These are phyloP conservation scores for Ameiurus melas DNA, from an alignment of 2,113 vertebrate genomes.

Conservation along the genomic window DNA sequence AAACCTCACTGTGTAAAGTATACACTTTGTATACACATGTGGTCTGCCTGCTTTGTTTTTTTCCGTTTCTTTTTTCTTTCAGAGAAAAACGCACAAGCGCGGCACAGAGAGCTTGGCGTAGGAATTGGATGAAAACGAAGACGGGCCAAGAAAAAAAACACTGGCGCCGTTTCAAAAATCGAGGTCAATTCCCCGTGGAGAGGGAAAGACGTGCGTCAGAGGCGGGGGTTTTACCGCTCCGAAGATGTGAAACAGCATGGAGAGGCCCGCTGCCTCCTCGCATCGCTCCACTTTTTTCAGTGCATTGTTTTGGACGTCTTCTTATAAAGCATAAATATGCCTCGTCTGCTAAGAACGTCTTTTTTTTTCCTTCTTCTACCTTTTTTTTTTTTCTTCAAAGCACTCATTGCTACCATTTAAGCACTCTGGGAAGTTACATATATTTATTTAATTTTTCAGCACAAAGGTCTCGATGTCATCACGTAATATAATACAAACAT, in stretches of 20 bases:
- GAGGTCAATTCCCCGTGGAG: constrained; percentile 47
- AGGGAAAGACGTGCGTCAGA: constrained; percentile 56
- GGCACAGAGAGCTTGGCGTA: constrained; percentile 43
- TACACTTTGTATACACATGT: constrained; percentile 15
- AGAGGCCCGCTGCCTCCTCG: constrained; percentile 26
- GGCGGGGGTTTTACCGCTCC: constrained; percentile 38
- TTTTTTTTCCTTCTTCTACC: too few relatives aligned
- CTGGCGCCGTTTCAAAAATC: constrained; percentile 54
- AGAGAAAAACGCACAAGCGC: not conserved
- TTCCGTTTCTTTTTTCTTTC: not conserved
- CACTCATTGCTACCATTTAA: not conserved
- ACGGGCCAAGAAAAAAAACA: constrained; percentile 45
- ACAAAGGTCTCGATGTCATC: not conserved
- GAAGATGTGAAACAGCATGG: constrained; percentile 36
- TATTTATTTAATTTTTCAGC: too few relatives aligned
- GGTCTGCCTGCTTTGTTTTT: too few relatives aligned
- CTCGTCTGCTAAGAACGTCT: not conserved
- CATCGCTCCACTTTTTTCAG: not conserved
- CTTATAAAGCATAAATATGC: not conserved
- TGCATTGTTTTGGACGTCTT: not conserved
- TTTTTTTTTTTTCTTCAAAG: not conserved
- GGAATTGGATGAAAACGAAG: constrained; percentile 55
- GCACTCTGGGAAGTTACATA: not conserved
- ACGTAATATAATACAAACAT: too few relatives aligned
- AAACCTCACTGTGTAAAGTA: constrained; percentile 27